Percentiles rank a stretch among this genome's conserved stretches.
Conservation (phyloP, 2,797 vertebrate species). For the Centropyge bicolor region DNA sequence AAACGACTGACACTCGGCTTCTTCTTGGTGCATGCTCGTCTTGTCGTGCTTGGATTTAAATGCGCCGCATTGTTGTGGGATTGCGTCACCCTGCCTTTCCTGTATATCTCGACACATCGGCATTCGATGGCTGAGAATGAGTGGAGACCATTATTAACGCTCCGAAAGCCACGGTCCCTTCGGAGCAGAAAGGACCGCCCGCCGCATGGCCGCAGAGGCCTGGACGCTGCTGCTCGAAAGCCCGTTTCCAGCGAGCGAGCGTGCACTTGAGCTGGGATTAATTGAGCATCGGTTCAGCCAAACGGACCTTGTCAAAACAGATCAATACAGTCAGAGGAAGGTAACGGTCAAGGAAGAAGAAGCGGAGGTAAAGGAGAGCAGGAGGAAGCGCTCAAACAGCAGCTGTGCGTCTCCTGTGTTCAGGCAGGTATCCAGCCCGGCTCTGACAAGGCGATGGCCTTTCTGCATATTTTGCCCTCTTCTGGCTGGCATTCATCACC, state of each 20-base stretch:
- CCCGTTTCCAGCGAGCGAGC: constrained; percentile 31
- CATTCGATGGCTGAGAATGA: constrained; percentile 30
- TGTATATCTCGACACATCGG: constrained; percentile 37
- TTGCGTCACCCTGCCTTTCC: constrained; percentile 47
- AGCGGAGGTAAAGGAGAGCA: constrained; percentile 10
- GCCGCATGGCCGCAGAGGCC: constrained; percentile 10
- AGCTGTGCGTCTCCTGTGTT: constrained; percentile 38
- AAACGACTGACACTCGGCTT: constrained; percentile 20
- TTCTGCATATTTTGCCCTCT: constrained; percentile 62
- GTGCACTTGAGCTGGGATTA: constrained; percentile 54
- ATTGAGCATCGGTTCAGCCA: constrained; percentile 55
- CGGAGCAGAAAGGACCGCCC: constrained; percentile 4
- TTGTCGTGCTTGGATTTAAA: constrained; percentile 46
- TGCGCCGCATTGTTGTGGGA: constrained; percentile 41
- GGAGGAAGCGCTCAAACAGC: constrained; percentile 22
- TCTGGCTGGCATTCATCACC: constrained; percentile 62
- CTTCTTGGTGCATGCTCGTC: constrained; percentile 35
- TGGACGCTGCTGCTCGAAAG: constrained; percentile 25
- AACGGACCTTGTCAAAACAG: constrained; percentile 69
- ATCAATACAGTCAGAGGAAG: constrained; percentile 63
- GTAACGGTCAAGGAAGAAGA: constrained; percentile 44
- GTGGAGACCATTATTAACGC: constrained; percentile 51
- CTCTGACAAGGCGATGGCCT: constrained; percentile 54
- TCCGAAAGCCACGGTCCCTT: constrained; percentile 46
- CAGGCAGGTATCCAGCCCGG: constrained; percentile 30